A percentile compares a stretch with the other conserved stretches of the same genome.
Conservation (phyloP, 1,140 invertebrate species). For the Ips typographus region DNA sequence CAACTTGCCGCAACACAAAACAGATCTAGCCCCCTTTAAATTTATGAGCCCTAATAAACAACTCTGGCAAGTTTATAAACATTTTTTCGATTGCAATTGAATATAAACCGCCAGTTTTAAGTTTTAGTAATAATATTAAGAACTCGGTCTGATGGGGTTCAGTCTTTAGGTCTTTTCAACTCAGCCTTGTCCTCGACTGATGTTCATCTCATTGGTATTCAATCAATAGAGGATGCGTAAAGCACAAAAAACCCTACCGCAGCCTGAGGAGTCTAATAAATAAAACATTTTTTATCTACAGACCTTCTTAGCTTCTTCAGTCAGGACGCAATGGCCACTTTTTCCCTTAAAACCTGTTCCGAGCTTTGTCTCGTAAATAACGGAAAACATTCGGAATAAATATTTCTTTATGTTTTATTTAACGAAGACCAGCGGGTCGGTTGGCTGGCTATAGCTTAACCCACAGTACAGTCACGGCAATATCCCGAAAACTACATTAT, state of each 20-base stretch:
- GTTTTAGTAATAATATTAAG: slow-evolving; percentile 17
- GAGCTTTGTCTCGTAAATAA: slow-evolving; percentile 21
- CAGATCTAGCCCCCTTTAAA: slow-evolving; percentile 12
- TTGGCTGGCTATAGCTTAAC: neutral
- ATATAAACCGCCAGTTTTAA: slow-evolving; percentile 11
- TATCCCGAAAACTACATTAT: too few relatives aligned
- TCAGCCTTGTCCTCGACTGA: neutral
- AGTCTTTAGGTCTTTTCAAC: neutral
- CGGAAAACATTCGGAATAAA: slow-evolving; percentile 23
- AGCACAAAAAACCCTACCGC: slow-evolving; percentile 16
- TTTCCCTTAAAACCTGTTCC: slow-evolving; percentile 23
- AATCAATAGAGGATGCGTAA: slow-evolving; percentile 27
- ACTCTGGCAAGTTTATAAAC: slow-evolving; percentile 20
- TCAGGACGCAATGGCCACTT: slow-evolving; percentile 19
- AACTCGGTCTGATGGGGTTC: too few relatives aligned
- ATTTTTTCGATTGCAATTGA: slow-evolving; percentile 10
- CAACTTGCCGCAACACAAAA: slow-evolving; percentile 17
- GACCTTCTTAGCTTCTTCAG: slow-evolving; percentile 19
- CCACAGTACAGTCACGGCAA: too few relatives aligned
- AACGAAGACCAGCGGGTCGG: slow-evolving; percentile 8
- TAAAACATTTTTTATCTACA: slow-evolving; percentile 28
- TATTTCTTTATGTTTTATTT: slow-evolving; percentile 30
- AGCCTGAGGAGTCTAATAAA: slow-evolving; percentile 22
- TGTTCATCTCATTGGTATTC: slow-evolving; percentile 18
- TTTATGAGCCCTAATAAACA: slow-evolving; percentile 7